Conservation (phyloP, 2,797 vertebrate genomes). For the Syndactyla subalaris region DNA sequence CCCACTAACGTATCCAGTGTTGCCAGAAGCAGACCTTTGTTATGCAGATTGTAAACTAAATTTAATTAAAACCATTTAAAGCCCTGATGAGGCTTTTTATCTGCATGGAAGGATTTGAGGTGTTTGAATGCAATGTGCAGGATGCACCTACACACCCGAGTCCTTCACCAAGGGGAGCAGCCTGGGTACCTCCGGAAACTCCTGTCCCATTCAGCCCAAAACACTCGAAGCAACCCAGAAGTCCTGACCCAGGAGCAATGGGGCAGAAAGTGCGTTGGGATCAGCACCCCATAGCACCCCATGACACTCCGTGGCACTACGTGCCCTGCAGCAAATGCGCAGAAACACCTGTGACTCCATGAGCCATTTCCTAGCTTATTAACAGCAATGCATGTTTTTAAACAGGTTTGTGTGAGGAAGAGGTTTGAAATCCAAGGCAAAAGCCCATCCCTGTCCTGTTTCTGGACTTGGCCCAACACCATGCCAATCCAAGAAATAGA, state of each 20-base stretch:
- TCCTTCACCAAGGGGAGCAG: neutral
- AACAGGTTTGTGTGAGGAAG: too few species aligned
- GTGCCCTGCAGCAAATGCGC: neutral
- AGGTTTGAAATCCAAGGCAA: neutral
- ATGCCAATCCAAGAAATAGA: neutral
- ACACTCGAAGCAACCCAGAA: accelerated
- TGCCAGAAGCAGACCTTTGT: constrained; percentile 81
- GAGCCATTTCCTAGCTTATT: neutral
- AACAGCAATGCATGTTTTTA: accelerated
- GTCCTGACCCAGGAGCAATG: accelerated
- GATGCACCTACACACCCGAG: neutral
- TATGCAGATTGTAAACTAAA: constrained; percentile 66
- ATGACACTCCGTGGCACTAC: accelerated
- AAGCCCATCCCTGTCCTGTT: neutral
- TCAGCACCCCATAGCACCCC: neutral
- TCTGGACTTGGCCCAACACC: neutral
- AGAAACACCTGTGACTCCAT: neutral
- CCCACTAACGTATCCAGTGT: constrained; percentile 80
- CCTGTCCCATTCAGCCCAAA: neutral
- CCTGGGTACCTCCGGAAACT: neutral
- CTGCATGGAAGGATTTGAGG: neutral
- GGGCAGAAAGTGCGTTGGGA: neutral
- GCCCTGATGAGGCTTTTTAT: constrained; percentile 14
- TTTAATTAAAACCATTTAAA: constrained; percentile 86
- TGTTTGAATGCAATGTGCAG: neutral